Evolutionary conservation across 2,113 vertebrate genomes (phyloP), one percentile per base, ranked within the genome.

Genomic region (Hypomesus transpacificus): DNA sequence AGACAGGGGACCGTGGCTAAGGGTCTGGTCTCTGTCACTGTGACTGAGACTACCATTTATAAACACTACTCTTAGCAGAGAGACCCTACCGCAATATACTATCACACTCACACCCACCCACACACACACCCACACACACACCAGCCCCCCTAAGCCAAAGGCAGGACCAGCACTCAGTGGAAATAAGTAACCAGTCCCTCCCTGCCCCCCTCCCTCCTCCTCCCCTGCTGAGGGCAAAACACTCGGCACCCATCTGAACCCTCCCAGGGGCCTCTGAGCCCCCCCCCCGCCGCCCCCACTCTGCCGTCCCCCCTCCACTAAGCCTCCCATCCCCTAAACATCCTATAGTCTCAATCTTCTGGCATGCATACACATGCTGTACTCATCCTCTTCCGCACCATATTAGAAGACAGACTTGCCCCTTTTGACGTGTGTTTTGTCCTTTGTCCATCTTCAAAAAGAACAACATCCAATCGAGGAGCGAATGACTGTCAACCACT

Each of bases 1-100:
- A 34, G 69, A 75, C 8, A 62, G 66, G n/a, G 66, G 68, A 70
- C 71, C 75, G 57, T 5, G 24, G 80, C 68, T 73, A 70, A 76
- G 78, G 75, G 77, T 84, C 89, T 88, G 89, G 80, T 87, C 80
- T 88, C 77, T 79, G 83, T 89, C 87, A 88, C 80, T 24, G 59
- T 80, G 72, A 87, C 69, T 66, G 68, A 83, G 69, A 70, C 76
- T 74, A 58, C 65, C 76, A 54, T 86, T 82, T 85, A 86, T 89
- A 88, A 86, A 87, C 86, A 90, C 18, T 72, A 28, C 21, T 59
- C n/a, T 59, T 13, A 75, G 46, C n/a, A 59, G 26, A 63, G 26
- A 63, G 26, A 63, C 61, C 60, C 22, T 31, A 65, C 63, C 17
- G 39, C 54, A 14, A 57, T 24, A 68, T 13, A n/a, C 26, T 11